These are phyloP conservation scores for Leuciscus waleckii DNA, from an alignment of 2,797 vertebrate species.

Conservation along the genomic window DNA sequence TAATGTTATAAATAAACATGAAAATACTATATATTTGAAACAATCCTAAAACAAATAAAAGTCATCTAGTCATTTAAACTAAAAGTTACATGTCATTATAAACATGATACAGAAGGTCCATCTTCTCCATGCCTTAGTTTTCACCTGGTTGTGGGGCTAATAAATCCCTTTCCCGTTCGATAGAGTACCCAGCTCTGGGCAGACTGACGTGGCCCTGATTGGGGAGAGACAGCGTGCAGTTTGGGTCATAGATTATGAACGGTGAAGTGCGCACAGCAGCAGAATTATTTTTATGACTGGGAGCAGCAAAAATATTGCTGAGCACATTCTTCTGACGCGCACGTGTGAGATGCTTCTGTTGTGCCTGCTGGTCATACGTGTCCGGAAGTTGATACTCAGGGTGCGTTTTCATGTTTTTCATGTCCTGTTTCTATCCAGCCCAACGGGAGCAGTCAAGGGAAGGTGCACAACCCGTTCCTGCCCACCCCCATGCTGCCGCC, in stretches of 20 bases:
- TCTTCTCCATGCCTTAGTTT: neutral
- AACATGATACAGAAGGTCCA: neutral
- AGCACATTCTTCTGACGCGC: constrained; percentile 53
- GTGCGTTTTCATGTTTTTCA: constrained; percentile 17
- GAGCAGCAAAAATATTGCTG: constrained; percentile 71
- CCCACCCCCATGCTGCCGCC: constrained; percentile 98
- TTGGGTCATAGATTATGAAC: constrained; percentile 77
- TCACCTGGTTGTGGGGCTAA: constrained; percentile 14
- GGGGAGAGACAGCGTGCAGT: constrained; percentile 56
- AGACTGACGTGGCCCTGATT: constrained; percentile 45
- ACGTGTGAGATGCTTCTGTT: constrained; percentile 36
- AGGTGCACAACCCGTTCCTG: constrained; percentile 99
- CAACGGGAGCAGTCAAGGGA: constrained; percentile 97
- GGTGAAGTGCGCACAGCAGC: constrained; percentile 75
- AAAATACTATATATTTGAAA: neutral
- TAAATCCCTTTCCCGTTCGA: constrained; percentile 52
- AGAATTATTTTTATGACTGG: constrained; percentile 78
- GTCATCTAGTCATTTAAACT: neutral
- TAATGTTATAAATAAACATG: neutral
- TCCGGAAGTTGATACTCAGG: neutral
- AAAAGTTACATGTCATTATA: neutral
- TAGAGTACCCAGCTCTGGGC: constrained; percentile 27
- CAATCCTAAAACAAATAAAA: neutral
- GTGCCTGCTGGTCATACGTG: constrained; percentile 33
- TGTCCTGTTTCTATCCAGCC: constrained; percentile 76